Conservation (phyloP, 2,797 vertebrate genomes). For the Myiothlypis chrysogaster region DNA sequence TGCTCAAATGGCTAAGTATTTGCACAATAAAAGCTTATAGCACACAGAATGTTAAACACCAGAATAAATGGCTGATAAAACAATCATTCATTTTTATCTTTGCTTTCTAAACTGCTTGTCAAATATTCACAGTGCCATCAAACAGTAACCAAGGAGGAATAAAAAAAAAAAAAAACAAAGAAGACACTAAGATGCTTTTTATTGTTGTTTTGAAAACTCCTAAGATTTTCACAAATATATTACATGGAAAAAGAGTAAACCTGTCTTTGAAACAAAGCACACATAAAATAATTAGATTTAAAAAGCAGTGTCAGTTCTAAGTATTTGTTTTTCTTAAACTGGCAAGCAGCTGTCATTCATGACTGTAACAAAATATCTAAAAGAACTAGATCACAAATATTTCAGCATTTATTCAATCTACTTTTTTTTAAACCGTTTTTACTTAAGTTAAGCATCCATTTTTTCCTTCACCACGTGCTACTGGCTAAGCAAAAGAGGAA, state of each 20-base stretch:
- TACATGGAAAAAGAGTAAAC: background rate
- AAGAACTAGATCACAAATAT: background rate
- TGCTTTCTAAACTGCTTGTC: background rate
- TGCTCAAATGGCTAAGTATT: background rate
- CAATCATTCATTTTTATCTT: background rate
- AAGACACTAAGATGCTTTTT: background rate
- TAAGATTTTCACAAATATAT: background rate
- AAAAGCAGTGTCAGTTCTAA: background rate
- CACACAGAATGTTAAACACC: background rate
- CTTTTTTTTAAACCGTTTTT: background rate
- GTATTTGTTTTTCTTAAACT: background rate
- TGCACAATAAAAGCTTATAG: background rate
- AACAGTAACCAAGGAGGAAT: background rate
- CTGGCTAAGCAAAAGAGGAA: background rate
- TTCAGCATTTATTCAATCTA: background rate
- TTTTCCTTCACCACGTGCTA: background rate
- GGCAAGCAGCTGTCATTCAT: background rate
- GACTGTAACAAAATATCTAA: background rate
- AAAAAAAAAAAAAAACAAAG: background rate
- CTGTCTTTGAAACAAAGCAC: background rate
- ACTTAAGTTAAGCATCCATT: background rate
- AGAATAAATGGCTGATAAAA: background rate
- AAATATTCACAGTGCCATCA: background rate
- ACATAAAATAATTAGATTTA: background rate
- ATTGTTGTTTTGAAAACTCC: background rate